Percentiles rank a stretch among this genome's conserved stretches.
Conservation (phyloP, 2,113 vertebrate genomes). For the Sinocyclocheilus anophthalmus region DNA sequence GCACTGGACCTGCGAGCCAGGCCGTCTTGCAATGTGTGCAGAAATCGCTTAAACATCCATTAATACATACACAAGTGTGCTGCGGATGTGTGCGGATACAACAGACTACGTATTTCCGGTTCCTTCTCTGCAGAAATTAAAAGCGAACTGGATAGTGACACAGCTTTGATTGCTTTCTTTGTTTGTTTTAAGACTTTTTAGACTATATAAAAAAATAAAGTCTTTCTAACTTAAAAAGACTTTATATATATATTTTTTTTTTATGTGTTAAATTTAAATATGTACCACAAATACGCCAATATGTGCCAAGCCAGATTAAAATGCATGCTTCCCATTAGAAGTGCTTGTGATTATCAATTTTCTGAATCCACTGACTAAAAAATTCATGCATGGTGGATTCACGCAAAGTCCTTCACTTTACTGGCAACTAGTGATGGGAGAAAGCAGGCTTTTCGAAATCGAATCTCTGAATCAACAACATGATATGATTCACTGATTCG, state of each 20-base stretch:
- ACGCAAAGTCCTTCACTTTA: too few species aligned
- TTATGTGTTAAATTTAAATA: background rate
- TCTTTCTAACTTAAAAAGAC: too few species aligned
- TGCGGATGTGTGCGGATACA: conserved; percentile 28
- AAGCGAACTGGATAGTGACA: background rate
- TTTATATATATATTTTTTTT: too few species aligned
- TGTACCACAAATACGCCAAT: background rate
- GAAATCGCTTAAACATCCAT: conserved; percentile 23
- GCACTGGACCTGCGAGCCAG: conserved; percentile 1
- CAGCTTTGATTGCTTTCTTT: too few species aligned
- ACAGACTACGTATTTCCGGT: conserved; percentile 72
- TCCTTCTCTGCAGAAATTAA: conserved; percentile 55
- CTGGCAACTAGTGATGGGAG: too few species aligned
- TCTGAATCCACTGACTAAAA: background rate
- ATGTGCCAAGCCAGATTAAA: background rate
- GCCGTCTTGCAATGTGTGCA: background rate
- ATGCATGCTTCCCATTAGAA: background rate
- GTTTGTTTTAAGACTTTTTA: background rate
- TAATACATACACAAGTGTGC: conserved; percentile 39
- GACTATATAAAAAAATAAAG: background rate
- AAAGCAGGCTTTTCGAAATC: background rate
- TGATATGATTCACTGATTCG: background rate
- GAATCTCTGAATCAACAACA: background rate
- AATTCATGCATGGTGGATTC: background rate
- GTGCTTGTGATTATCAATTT: background rate